Evolutionary conservation across 2,113 vertebrate species (phyloP).

Genomic region (chimpanzee (Pan troglodytes)): NHGRI_mPanTro3-v2.1_pri NC_072403.2:151075001-151075500

Average conservation of each 20-base stretch:
- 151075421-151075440: not conserved
- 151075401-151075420: not conserved
- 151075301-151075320: not conserved
- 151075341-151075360: not conserved
- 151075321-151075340: not conserved
- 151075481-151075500: not conserved
- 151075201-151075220: not conserved
- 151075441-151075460: not conserved
- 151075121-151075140: not conserved
- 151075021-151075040: slow-evolving; percentile 25
- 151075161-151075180: not conserved
- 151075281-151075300: not conserved
- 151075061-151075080: not conserved
- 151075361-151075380: not conserved
- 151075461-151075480: not conserved
- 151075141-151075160: not conserved
- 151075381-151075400: not conserved
- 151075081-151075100: not conserved
- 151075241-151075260: not conserved
- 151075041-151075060: slow-evolving; percentile 11
- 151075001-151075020: not conserved
- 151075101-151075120: not conserved
- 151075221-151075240: not conserved
- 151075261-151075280: not conserved
- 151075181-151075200: not conserved